Evolutionary conservation across 2,797 vertebrate genomes (phyloP).

Genomic region (Myotis vivesi): DNA sequence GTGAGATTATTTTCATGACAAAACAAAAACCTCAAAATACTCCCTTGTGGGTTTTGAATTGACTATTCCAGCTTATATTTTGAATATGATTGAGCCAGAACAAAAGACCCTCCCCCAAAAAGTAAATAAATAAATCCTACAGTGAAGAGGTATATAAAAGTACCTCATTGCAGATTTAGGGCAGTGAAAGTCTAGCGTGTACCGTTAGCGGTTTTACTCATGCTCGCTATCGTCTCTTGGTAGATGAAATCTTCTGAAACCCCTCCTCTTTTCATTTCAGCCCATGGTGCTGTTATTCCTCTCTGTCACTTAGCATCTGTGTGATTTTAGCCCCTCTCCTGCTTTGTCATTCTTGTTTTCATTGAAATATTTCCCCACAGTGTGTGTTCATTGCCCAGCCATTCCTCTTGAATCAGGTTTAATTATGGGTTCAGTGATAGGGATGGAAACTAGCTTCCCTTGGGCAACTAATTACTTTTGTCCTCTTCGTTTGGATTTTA

Average conservation of each 20-base stretch:
- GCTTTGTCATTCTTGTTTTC: neutral
- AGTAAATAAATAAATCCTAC: neutral
- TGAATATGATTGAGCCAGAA: conserved; percentile 9
- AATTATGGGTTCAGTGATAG: neutral
- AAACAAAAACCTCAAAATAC: neutral
- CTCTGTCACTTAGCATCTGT: neutral
- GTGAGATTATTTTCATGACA: neutral
- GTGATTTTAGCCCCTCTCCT: neutral
- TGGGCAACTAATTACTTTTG: conserved; percentile 46
- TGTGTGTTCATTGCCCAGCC: neutral
- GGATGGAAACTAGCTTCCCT: neutral
- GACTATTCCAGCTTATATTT: neutral
- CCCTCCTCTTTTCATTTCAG: neutral
- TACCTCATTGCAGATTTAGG: neutral
- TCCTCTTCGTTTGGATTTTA: conserved; percentile 48
- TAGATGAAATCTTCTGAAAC: neutral
- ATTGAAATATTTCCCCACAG: neutral
- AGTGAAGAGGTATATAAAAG: neutral
- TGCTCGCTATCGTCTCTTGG: neutral
- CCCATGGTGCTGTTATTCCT: accelerated
- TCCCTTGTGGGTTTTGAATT: neutral
- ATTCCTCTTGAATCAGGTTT: conserved; percentile 2
- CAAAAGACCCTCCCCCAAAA: neutral
- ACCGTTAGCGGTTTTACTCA: accelerated
- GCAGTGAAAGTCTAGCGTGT: neutral